These are phyloP conservation scores for Phrynocephalus versicolor DNA, from an alignment of 2,113 vertebrate species.

Conservation along the genomic window DNA sequence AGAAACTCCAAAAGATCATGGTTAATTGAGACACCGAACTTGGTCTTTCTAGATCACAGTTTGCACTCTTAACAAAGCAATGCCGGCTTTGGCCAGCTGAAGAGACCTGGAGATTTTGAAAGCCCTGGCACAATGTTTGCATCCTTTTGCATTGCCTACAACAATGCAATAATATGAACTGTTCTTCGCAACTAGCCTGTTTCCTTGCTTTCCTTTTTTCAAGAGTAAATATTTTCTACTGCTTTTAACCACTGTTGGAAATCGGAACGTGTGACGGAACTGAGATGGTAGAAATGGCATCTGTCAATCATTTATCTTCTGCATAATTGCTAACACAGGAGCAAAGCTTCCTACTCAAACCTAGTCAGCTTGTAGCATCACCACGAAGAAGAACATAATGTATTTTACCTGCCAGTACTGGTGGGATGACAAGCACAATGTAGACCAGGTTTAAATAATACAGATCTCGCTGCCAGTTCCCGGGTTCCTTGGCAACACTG, in stretches of 20 bases:
- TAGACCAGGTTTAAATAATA: constrained; percentile 2
- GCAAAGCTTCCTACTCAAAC: not conserved
- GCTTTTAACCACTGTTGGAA: not conserved
- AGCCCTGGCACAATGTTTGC: no score
- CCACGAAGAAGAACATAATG: not conserved
- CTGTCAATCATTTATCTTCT: not conserved
- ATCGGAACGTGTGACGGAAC: not conserved
- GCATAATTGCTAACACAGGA: not conserved
- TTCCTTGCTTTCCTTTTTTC: no score
- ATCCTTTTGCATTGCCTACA: no score
- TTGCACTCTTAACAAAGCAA: not conserved
- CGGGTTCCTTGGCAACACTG: constrained; percentile 1
- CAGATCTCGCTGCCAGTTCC: not conserved
- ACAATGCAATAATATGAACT: no score
- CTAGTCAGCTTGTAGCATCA: no score
- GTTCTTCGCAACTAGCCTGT: no score
- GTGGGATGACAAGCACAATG: not conserved
- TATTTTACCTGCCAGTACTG: not conserved
- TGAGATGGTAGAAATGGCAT: not conserved
- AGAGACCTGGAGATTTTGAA: no score
- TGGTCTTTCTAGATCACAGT: not conserved
- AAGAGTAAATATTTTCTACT: not conserved
- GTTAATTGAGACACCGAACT: not conserved
- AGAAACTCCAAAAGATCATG: not conserved
- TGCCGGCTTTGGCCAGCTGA: no score